phyloP scores from a whole-genome alignment of 2,888 invertebrate species.

The Lasiommata megera region DNA sequence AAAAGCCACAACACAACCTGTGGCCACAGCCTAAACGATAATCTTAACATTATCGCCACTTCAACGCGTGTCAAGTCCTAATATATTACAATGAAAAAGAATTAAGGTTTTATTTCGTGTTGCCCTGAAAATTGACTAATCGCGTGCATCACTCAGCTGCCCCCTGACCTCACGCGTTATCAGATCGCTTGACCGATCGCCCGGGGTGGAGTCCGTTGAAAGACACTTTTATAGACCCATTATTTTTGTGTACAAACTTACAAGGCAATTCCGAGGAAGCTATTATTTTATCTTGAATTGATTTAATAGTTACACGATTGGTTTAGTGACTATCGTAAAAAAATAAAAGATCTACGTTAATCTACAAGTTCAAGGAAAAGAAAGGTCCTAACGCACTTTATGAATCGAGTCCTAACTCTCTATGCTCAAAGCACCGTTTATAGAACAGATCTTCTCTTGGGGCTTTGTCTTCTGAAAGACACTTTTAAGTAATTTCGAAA shows the following conservation, averaged over 20 bases:
- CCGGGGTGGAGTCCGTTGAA: conserved; percentile 33
- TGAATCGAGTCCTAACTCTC: too few relatives aligned
- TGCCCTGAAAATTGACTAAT: conserved; percentile 38
- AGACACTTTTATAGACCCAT: conserved; percentile 37
- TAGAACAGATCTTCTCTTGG: too few relatives aligned
- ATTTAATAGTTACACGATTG: background rate
- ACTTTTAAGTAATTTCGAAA: too few relatives aligned
- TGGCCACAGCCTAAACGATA: background rate
- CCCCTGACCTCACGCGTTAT: conserved; percentile 35
- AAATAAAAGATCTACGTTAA: background rate
- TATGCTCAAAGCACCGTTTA: too few relatives aligned
- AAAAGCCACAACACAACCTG: too few relatives aligned
- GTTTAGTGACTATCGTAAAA: background rate
- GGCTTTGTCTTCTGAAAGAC: too few relatives aligned
- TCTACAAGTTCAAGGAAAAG: too few relatives aligned
- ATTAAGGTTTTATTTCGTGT: conserved; percentile 30
- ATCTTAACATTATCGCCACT: conserved; percentile 17
- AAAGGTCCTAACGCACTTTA: too few relatives aligned
- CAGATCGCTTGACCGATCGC: conserved; percentile 36
- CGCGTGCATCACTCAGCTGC: conserved; percentile 38
- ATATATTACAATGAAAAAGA: conserved; percentile 33
- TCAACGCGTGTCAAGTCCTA: conserved; percentile 30
- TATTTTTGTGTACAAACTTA: conserved; percentile 17
- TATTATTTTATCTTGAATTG: conserved; percentile 1
- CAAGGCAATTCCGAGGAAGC: conserved; percentile 7